Evolutionary conservation across 2,888 invertebrate species (phyloP).

Genomic region (Erebia ligea): DNA sequence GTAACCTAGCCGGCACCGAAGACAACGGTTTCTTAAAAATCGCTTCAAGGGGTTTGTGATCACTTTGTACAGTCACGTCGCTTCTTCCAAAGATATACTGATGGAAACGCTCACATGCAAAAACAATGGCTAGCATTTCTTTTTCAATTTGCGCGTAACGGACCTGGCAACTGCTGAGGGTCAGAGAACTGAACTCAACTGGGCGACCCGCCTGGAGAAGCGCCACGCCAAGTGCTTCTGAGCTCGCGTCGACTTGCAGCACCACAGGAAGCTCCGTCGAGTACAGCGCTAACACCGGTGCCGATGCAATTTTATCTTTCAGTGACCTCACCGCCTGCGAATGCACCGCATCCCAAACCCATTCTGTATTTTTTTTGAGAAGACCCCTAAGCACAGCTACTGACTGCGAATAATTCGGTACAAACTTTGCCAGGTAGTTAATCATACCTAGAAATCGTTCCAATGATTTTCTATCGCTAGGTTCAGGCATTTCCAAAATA

Average conservation of each 20-base stretch:
- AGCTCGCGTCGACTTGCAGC: background rate
- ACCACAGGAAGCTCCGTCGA: background rate
- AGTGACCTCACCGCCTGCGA: background rate
- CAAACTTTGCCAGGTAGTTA: conserved; percentile 39
- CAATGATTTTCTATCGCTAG: no score
- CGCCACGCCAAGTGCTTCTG: background rate
- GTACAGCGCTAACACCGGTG: background rate
- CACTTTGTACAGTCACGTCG: conserved; percentile 35
- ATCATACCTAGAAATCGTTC: no score
- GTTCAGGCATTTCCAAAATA: conserved; percentile 33
- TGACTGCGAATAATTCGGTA: conserved; percentile 28
- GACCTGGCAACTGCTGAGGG: background rate
- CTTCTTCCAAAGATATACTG: background rate
- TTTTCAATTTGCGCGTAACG: background rate
- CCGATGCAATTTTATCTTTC: background rate
- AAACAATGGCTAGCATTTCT: conserved; percentile 3
- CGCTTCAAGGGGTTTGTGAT: conserved; percentile 47
- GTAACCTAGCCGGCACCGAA: conserved; percentile 42
- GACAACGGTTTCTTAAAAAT: conserved; percentile 45
- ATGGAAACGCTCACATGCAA: conserved; percentile 2
- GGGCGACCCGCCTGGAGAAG: conserved; percentile 1
- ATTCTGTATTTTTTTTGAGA: background rate
- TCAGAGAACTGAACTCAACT: background rate
- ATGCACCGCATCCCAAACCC: background rate
- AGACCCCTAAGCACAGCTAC: background rate